Evolutionary conservation across 1,140 invertebrate genomes (phyloP), one percentile per base, ranked within the genome.

Genomic region (Diuraphis noxia): DNA sequence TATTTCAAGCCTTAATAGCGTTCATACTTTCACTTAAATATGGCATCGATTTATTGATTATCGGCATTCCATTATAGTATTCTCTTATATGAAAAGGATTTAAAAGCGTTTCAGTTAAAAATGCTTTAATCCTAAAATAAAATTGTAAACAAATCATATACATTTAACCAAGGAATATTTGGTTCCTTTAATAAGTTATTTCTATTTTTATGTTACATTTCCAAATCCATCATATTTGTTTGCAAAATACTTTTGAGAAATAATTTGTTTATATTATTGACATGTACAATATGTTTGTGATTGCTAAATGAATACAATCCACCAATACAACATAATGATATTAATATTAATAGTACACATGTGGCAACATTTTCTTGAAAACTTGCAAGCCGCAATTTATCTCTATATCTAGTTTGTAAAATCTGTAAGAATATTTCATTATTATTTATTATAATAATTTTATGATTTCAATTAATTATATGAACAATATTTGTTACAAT

Each of bases 11-110:
- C 3, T 63, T 63, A 56, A 23, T 49, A 23, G 3, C 0, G 40
- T 81, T 81, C 25, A 81, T 38, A 81, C 36, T 21, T 81, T 81
- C 56, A 25, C 38, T 81, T 38, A 40, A 8, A 81, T 40, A 81
- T 38, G 21, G 2, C 38, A 81, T 81, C 30, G 84, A 46, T 34
- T 34, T 30, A 41, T 85, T 46, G 13, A 25, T 23, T 85, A 88
- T 25, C 40, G 86, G 86, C 10, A 88, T 52, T 88, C 86, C 86
- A 56, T 56, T 88, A 49, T 88, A 88, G 23, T 56, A 56, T 63
- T 88, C 86, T 56, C 52, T 88, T 4, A 38, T 36, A 25, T 88
- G 30, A 56, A 88, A 56, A 36, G 19, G n/a, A 7, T 56, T 38
- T 25, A 38, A 23, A 25, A 88, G 36, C 10, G 34, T 8, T 52